Evolutionary conservation across 1,140 invertebrate genomes (phyloP), one percentile per base, ranked within the genome.

Genomic region (Ptiloglossa arizonensis): DNA sequence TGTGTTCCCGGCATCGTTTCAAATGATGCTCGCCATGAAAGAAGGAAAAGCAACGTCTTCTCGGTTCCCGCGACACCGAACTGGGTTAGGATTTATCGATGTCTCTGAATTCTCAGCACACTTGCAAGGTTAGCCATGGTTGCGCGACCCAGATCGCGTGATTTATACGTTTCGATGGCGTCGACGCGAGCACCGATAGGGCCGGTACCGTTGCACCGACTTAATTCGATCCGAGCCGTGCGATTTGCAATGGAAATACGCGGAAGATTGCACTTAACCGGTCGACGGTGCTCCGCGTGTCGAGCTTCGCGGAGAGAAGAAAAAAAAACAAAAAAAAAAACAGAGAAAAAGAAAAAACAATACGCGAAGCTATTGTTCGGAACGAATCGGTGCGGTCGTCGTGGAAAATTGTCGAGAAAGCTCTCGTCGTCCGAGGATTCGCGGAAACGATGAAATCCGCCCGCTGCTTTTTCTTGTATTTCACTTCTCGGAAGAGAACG

Each of bases 81-180:
- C 62, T 79, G 62, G 66, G 64, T 79, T 66, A 66, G 13, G 52
- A 50, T 38, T 72, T 72, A 71, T 75, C 76, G 70, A 70, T 62
- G 69, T 32, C 17, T 69, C 50, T 32, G 59, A 32, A 24, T 46
- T 64, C 22, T 19, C 50, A 59, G 9, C 22, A 41, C 17, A 5
- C 19, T 52, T 22, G n/a, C 48, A 72, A 78, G 75, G 57, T 56
- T 29, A 66, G 19, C 17, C 50, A 46, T 35, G 35, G 38, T n/a
- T 56, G 56, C 35, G 38, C 48, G 73, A 83, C 63, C 80, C 35
- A 74, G 60, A 82, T 83, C n/a, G 13, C n/a, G 15, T 54, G 54
- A 83, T 82, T 81, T 59, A 72, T 78, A 59, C 50, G 63, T 68
- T 75, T n/a, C 72, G 2, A 54, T 17, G 60, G 19, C 32, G 44